Conservation (phyloP, 2,888 invertebrate species). For the Meandrusa payeni region DNA sequence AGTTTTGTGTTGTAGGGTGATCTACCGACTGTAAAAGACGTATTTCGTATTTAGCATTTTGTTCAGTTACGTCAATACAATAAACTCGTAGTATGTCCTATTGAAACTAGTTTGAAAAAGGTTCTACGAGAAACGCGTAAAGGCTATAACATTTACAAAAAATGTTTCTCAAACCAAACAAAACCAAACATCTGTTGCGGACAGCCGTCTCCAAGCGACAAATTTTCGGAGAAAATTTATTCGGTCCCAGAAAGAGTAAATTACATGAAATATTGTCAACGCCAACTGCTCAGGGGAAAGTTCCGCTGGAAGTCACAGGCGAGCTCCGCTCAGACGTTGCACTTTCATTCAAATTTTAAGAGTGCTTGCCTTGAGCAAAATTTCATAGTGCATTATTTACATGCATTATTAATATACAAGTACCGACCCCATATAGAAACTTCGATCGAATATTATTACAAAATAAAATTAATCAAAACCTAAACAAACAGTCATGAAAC, state of each 20-base stretch:
- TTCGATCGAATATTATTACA: too few species aligned
- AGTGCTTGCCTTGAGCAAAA: not conserved
- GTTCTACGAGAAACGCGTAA: constrained; percentile 3
- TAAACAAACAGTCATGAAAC: too few species aligned
- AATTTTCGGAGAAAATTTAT: constrained; percentile 56
- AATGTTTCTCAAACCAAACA: constrained; percentile 36
- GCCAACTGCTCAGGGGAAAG: constrained; percentile 47
- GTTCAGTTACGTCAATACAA: too few species aligned
- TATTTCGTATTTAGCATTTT: too few species aligned
- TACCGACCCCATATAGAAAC: too few species aligned
- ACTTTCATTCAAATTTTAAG: constrained; percentile 22
- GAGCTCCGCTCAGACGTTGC: not conserved
- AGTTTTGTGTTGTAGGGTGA: too few species aligned
- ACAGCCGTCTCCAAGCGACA: constrained; percentile 38
- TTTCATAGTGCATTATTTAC: too few species aligned
- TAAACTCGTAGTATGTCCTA: too few species aligned
- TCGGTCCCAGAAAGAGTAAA: constrained; percentile 67
- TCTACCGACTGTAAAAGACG: too few species aligned
- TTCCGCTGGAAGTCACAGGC: constrained; percentile 25
- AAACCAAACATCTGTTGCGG: constrained; percentile 54
- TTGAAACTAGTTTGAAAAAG: not conserved
- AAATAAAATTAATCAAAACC: too few species aligned
- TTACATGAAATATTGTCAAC: constrained; percentile 68
- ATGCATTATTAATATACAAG: too few species aligned
- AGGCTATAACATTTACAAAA: constrained; percentile 22